A percentile compares a stretch with the other conserved stretches of the same genome.
These are phyloP conservation scores for Troilus luridus DNA, from an alignment of 2,888 invertebrate species.

Conservation along the genomic window DNA sequence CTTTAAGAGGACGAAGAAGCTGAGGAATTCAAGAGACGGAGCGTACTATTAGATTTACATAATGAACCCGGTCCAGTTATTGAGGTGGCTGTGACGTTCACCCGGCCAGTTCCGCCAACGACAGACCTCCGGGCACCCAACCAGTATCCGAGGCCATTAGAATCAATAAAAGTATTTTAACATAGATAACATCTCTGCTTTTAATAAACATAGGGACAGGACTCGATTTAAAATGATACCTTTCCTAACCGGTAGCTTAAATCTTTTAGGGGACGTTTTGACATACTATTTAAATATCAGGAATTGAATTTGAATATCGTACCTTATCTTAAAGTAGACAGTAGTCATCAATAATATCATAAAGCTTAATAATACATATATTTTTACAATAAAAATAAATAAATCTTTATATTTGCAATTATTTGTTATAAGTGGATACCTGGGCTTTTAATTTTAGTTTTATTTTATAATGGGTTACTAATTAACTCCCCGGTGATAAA, in stretches of 20 bases:
- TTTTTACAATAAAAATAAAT: too few relatives aligned
- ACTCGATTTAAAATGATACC: constrained; percentile 22
- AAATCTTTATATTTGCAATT: too few relatives aligned
- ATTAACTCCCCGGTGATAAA: too few relatives aligned
- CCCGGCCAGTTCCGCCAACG: constrained; percentile 13
- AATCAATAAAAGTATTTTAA: constrained; percentile 37
- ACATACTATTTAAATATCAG: constrained; percentile 17
- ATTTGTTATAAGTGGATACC: too few relatives aligned
- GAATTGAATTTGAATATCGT: background rate
- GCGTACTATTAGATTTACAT: constrained; percentile 35
- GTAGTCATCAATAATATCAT: background rate
- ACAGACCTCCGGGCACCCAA: constrained; percentile 17
- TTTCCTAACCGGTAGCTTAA: constrained; percentile 32
- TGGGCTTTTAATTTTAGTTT: too few relatives aligned
- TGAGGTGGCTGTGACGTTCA: background rate
- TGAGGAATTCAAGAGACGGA: constrained; percentile 13
- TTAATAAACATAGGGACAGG: constrained; percentile 39
- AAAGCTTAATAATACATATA: too few relatives aligned
- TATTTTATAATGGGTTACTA: too few relatives aligned
- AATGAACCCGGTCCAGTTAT: constrained; percentile 39
- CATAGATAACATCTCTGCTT: background rate
- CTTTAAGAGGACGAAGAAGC: background rate
- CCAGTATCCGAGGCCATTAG: constrained; percentile 33
- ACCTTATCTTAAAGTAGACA: background rate
- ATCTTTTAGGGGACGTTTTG: constrained; percentile 25